Evolutionary conservation across 2,888 invertebrate species (phyloP), one percentile per base, ranked within the genome.

Genomic region (Apamea crenata): DNA sequence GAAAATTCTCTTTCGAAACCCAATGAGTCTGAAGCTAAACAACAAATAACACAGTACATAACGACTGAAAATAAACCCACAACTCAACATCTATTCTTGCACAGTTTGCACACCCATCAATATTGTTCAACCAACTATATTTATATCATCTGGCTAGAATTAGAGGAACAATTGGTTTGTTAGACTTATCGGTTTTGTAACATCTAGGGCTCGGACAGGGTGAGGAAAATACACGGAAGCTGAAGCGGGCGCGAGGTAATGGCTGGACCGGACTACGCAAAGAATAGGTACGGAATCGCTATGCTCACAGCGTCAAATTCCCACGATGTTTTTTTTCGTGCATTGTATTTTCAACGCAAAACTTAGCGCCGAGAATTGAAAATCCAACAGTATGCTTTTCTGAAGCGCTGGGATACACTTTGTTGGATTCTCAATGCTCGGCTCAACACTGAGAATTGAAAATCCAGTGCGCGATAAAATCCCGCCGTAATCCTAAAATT

Each of bases 101-200:
- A 36, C 40, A 40, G 40, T 7, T 66, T 29, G 68, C 59, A 21
- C 5, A 61, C 50, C 32, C 50, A 78, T 75, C 59, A 72, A 75
- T 78, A 72, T 63, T 65, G 63, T 69, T 72, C n/a, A 82, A 3
- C n/a, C n/a, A 36, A 56, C 47, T 61, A 74, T 73, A 73, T 82
- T 76, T 83, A 80, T 32, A 65, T 61, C 40, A 29, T 53, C 32
- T 47, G 18, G 40, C 44, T 67, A 25, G 74, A 83, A 50, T 68
- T 36, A 56, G 53, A 47, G 32, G 53, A 73, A 82, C 74, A 78
- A 83, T 65, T 74, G 67, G 68, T 84, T 83, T 74, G 61, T 32
- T 56, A 53, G 25, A 32, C 16, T 29, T 7, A 47, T 65, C 21
- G 61, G n/a, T 74, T 70, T 66, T 16, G 53, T 25, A 47, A 18